Evolutionary conservation across 1,140 invertebrate species (phyloP), one percentile per base, ranked within the genome.

Genomic region (Hyles vespertilio): DNA sequence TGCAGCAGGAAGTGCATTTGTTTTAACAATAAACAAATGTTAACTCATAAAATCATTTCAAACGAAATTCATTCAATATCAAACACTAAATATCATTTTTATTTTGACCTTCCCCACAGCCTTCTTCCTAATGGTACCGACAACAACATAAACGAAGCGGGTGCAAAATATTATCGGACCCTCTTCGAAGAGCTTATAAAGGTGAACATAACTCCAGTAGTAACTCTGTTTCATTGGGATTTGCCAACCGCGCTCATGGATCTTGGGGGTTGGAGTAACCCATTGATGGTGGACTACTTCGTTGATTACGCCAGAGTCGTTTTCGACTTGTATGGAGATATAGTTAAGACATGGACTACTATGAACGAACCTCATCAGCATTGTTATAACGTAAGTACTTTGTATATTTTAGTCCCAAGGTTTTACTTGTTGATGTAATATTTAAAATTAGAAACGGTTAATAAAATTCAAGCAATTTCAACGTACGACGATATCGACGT

Each of bases 231-330:
- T 67, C 91, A 92, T 65, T 92, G 91, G 88, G 92, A 93, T 74
- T 72, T 92, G 57, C 92, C 92, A 0, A 88, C 90, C 56, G 46
- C 81, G 3, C 69, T 93, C 2, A 89, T 92, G 85, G 89, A 92
- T 3, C 70, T 92, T 9, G 93, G 93, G 3, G 92, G 92, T 5
- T 93, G 92, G 92, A 77, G 80, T 0, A 93, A 93, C 74, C 79
- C 87, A 3, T 70, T 88, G 45, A 90, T 93, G 52, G 84, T 90
- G 2, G 88, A 93, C 56, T 92, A 90, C 84, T 94, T 92, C 62
- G 90, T 87, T 55, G 92, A 93, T 70, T 94, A 92, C 67, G 92
- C 93, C 0, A 79, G 89, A 59, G 63, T 94, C 3, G 84, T 91
- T 1, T 92, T 93, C 56, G 84, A 89, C 33, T 79, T 90, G 59